A percentile compares a stretch with the other conserved stretches of the same genome.
These are phyloP conservation scores for Coranthus polyacanthus DNA, from an alignment of 2,797 vertebrate genomes.

Conservation along the genomic window DNA sequence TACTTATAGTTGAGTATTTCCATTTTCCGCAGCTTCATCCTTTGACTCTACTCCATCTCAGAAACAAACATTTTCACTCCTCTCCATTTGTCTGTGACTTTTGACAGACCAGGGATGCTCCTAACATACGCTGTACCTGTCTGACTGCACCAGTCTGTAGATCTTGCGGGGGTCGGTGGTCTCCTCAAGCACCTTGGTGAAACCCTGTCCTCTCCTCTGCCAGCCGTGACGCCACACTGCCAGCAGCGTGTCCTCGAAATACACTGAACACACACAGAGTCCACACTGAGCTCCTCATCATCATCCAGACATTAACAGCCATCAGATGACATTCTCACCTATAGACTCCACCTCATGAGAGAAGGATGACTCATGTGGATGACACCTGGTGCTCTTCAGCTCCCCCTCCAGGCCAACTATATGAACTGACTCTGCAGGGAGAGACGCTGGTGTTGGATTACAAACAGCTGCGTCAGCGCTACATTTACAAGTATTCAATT, in stretches of 20 bases:
- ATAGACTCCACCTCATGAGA: conserved; percentile 85
- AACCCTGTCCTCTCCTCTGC: conserved; percentile 83
- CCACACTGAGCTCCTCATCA: no score
- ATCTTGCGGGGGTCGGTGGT: conserved; percentile 83
- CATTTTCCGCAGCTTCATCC: no score
- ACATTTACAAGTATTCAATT: no score
- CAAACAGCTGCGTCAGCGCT: no score
- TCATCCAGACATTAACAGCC: accelerated
- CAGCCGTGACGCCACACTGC: conserved; percentile 92
- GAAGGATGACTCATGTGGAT: conserved; percentile 79
- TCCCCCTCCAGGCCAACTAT: conserved; percentile 86
- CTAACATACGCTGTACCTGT: conserved; percentile 78
- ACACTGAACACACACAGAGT: conserved; percentile 68
- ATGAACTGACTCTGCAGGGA: conserved; percentile 80
- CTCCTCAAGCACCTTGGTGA: conserved; percentile 85
- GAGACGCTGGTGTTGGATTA: neutral
- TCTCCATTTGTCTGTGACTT: no score
- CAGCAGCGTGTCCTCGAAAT: conserved; percentile 85
- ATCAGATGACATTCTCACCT: conserved; percentile 79
- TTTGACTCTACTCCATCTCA: no score
- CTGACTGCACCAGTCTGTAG: conserved; percentile 87
- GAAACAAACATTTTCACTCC: no score
- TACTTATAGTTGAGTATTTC: no score
- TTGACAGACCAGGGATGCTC: no score
- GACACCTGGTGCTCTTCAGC: conserved; percentile 68